phyloP scores from a whole-genome alignment of 2,797 vertebrate species.

The Lacerta agilis region DNA sequence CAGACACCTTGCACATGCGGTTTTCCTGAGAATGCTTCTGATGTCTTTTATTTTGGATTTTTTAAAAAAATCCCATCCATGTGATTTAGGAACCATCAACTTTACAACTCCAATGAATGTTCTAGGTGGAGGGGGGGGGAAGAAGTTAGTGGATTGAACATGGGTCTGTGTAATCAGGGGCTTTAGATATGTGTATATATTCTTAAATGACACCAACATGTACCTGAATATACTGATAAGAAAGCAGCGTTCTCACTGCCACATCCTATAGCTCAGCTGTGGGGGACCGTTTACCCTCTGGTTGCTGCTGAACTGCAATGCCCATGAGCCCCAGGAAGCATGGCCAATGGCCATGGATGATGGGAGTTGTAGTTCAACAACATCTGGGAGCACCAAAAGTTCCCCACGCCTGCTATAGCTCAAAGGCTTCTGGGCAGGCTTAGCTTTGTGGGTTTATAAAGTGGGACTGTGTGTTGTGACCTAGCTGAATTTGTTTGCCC shows the following conservation, averaged over 20 bases:
- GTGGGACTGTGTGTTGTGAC: too few relatives aligned
- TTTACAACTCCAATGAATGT: conserved; percentile 11
- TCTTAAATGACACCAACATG: background rate
- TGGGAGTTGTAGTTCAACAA: too few relatives aligned
- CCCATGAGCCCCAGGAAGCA: too few relatives aligned
- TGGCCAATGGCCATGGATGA: too few relatives aligned
- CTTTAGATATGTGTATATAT: background rate
- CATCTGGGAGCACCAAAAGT: too few relatives aligned
- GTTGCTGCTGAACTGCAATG: too few relatives aligned
- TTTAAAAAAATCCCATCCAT: too few relatives aligned
- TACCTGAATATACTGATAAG: background rate
- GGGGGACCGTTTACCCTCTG: too few relatives aligned
- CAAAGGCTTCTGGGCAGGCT: background rate
- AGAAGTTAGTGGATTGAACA: background rate
- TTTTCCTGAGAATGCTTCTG: conserved; percentile 13
- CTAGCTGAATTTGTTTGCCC: too few relatives aligned
- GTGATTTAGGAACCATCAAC: background rate
- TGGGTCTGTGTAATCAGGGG: background rate
- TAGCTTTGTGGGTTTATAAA: background rate
- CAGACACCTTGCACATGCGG: background rate
- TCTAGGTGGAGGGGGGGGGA: background rate
- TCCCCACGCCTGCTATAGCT: background rate
- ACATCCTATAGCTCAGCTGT: too few relatives aligned
- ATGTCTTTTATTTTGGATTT: background rate
- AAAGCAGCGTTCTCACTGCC: too few relatives aligned